Percentiles rank a stretch among this genome's conserved stretches.
phyloP scores from a whole-genome alignment of 2,888 invertebrate species.

The Thyatira batis region DNA sequence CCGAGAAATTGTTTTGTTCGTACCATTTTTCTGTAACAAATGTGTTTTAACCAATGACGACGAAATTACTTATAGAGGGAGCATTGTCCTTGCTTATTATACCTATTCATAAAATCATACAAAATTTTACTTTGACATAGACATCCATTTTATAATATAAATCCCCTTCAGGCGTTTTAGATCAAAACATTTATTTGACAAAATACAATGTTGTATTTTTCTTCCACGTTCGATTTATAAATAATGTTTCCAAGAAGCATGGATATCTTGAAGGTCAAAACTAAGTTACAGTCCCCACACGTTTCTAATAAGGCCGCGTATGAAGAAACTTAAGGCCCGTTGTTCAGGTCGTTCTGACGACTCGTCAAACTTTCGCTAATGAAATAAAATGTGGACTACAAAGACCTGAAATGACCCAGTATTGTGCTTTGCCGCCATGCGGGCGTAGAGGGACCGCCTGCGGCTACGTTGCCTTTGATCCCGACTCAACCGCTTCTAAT shows the following conservation, averaged over 20 bases:
- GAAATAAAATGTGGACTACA: conserved; percentile 30
- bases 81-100: too few relatives aligned
- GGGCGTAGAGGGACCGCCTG: conserved; percentile 19
- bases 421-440: conserved; percentile 24
- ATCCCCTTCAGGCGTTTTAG: too few relatives aligned
- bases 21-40: not conserved
- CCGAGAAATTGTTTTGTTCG: not conserved
- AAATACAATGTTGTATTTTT: too few relatives aligned
- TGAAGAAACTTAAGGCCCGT: not conserved
- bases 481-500: conserved; percentile 38
- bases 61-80: not conserved
- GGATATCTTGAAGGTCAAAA: too few relatives aligned
- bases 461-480: conserved; percentile 28
- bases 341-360: not conserved
- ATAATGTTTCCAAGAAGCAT: too few relatives aligned
- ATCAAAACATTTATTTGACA: too few relatives aligned
- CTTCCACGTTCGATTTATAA: too few relatives aligned
- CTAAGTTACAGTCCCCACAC: not conserved
- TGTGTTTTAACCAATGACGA: not conserved
- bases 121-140: too few relatives aligned
- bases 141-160: too few relatives aligned
- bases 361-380: conserved; percentile 23
- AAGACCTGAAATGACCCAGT: conserved; percentile 19
- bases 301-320: not conserved
- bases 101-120: too few relatives aligned